Base-by-base conservation (phyloP, 1,140 invertebrate species). In the Cylas formicarius region DNA sequence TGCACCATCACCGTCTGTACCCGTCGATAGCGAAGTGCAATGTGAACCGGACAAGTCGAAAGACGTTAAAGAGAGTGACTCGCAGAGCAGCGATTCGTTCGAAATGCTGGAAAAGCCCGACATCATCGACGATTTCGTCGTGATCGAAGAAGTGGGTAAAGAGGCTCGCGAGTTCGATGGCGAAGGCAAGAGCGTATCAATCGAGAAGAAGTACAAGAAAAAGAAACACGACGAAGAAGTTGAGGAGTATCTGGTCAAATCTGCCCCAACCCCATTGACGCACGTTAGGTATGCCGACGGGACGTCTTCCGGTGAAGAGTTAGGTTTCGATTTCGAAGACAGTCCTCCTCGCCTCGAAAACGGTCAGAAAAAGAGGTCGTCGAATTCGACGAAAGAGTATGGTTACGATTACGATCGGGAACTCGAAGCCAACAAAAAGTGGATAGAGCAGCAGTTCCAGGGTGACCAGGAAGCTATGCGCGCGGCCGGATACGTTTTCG, bases 401-500 rank as follows among this genome's bases (percentile, higher is more conserved):
- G 66, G 63, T 17, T 52, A 62, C 35, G 61, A 67, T 29, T 68
- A 67, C 44, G 72, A 74, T 39, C 52, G 55, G 45, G 74, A 79
- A 37, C 67, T 85, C 28, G 84, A 86, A 57, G 81, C 80, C 4
- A 81, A 84, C 36, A 87, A 86, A 58, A 83, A 85, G 42, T 91
- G 88, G 88, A 81, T 90, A 32, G 86, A 90, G 66, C 86, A 88
- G 78, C 86, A 90, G 51, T 84, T 90, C 52, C 76, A 79, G 50
- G 76, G 75, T 4, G 77, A 81, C 35, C 62, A 73, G 36, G 74
- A 80, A 39, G 76, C 76, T 13, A 77, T 79, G 62, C 67, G 75
- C 13, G 67, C 78, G 4, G 77, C 79, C 47, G 72, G 72, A 1
- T 77, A 75, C 53, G 81, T 80, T 32, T 84, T 86, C 48, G 82